Conservation (phyloP, 2,797 vertebrate genomes). For the Gastrophryne carolinensis region DNA sequence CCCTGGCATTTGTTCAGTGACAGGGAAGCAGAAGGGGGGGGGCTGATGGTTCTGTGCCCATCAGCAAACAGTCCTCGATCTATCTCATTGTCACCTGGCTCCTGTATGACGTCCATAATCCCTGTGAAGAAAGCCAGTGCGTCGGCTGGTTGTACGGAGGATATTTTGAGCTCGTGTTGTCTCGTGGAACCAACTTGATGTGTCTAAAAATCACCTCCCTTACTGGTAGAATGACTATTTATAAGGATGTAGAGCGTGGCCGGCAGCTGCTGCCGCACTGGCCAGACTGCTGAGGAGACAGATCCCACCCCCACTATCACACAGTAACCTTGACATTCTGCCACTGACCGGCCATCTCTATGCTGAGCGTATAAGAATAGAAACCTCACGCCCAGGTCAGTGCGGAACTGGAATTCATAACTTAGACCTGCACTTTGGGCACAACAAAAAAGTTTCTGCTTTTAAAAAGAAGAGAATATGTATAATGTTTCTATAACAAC, state of each 20-base stretch:
- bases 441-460: too few species aligned
- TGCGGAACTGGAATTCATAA: too few species aligned
- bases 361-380: not conserved
- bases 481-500: too few species aligned
- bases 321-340: not conserved
- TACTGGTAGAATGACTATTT: slow-evolving; percentile 42
- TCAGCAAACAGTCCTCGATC: not conserved
- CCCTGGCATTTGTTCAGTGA: too few species aligned
- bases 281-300: slow-evolving; percentile 5
- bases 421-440: too few species aligned
- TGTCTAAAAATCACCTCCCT: slow-evolving; percentile 24
- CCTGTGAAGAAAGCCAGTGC: not conserved
- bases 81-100: not conserved
- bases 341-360: not conserved
- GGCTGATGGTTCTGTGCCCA: too few species aligned
- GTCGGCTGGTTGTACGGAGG: too few species aligned
- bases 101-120: not conserved
- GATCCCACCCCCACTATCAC: not conserved
- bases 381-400: too few species aligned
- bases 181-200: slow-evolving; percentile 11
- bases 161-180: slow-evolving; percentile 30
- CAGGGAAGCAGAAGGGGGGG: too few species aligned
- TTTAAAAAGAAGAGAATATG: too few species aligned
- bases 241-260: slow-evolving; percentile 26
- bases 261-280: slow-evolving; percentile 25